These are phyloP conservation scores for Hermaeophaga mercurialis DNA, from an alignment of 2,888 invertebrate genomes.

Conservation along the genomic window DNA sequence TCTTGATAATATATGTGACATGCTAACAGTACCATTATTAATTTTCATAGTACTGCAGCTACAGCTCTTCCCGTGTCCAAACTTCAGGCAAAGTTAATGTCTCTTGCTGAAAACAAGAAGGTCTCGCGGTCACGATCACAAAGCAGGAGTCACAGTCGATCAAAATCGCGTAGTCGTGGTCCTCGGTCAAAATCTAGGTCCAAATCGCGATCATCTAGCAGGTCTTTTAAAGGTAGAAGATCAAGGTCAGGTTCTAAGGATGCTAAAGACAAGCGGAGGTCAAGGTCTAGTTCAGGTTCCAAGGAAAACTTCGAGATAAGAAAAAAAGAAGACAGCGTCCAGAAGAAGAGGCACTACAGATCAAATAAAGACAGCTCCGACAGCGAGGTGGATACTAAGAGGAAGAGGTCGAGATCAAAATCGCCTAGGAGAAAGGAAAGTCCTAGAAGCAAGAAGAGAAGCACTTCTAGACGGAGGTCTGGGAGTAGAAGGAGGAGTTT, in stretches of 20 bases:
- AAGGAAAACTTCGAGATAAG: conserved; percentile 69
- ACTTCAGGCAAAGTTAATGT: conserved; percentile 67
- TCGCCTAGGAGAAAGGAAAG: conserved; percentile 56
- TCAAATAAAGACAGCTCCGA: conserved; percentile 75
- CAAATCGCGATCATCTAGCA: conserved; percentile 43
- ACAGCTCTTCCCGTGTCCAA: conserved; percentile 62
- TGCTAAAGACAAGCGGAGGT: conserved; percentile 39
- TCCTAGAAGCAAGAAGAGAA: conserved; percentile 59
- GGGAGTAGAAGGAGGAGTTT: conserved; percentile 54
- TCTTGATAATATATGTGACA: conserved; percentile 3
- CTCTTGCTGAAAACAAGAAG: conserved; percentile 62
- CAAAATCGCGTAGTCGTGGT: conserved; percentile 45
- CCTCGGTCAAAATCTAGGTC: conserved; percentile 49
- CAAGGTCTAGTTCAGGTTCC: conserved; percentile 49
- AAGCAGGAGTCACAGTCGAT: conserved; percentile 50
- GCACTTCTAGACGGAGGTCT: conserved; percentile 49
- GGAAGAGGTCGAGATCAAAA: conserved; percentile 50
- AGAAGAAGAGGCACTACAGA: conserved; percentile 84
- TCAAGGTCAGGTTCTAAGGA: conserved; percentile 46
- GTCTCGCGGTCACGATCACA: conserved; percentile 51
- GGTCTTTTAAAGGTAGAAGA: conserved; percentile 42
- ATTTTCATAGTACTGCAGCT: conserved; percentile 51
- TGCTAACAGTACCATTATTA: background rate
- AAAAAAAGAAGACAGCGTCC: conserved; percentile 79
- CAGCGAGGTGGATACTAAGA: conserved; percentile 53